Base-by-base conservation (phyloP, 2,797 vertebrate species). In the Emys orbicularis region DNA sequence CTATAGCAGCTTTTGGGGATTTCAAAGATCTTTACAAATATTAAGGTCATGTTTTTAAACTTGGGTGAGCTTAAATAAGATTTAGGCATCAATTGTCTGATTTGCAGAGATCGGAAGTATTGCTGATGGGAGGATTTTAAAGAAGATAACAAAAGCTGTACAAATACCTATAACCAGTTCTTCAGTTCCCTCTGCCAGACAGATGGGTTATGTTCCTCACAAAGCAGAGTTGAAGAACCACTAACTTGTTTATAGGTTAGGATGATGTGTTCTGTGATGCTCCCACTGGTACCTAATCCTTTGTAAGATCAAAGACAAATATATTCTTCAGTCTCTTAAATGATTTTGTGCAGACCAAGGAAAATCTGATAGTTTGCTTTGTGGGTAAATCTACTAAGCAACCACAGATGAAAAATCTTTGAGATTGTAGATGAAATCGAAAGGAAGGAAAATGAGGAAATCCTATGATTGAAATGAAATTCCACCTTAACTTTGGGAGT, bases 391-490 rank as follows among this genome's bases (percentile, higher is more conserved):
- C 12, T 85, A 5, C 7, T 61, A 10, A 79, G n/a, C 1, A n/a
- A 27, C 4, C 25, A 90, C 84, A 95, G 2, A 1, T 25, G 65
- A 34, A 8, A 25, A 88, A 13, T 84, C 91, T 80, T 49, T 86
- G 2, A 59, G n/a, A 4, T 87, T 56, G 50, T 10, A 57, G 52
- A 57, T 2, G 3, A n/a, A 90, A 92, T 50, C n/a, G 61, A 19
- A 88, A 93, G 89, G 57, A 87, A 94, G 7, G 15, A 47, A 77
- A 27, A 77, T 77, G 7, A 77, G 0, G n/a, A 86, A 91, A 44
- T 82, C 12, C 0, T 34, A 74, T 80, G 61, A 16, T 5, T 53
- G 6, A 37, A 81, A 65, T 2, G 6, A 2, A 54, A 5, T 81
- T 88, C 87, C 91, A 85, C 49, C 12, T 87, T 79, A 47, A 41